These are phyloP conservation scores for Manacus vitellinus DNA, from an alignment of 2,113 vertebrate genomes.

Conservation along the genomic window DNA sequence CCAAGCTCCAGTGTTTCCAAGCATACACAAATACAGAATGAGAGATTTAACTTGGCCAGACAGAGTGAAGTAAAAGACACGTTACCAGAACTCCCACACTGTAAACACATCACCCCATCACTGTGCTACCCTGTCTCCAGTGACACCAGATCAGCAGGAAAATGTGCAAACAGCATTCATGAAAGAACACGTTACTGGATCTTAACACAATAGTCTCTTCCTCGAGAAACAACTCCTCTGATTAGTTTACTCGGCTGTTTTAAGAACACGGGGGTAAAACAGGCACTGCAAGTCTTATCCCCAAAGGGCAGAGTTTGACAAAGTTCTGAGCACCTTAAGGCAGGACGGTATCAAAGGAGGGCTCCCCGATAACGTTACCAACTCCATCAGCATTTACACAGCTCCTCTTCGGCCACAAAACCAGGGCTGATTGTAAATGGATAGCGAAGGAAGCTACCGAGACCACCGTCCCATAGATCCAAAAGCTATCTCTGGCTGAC, in stretches of 20 bases:
- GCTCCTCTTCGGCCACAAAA: neutral
- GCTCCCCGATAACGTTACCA: neutral
- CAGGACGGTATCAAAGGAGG: fast-evolving
- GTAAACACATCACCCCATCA: neutral
- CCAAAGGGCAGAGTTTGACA: neutral
- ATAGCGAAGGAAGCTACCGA: fast-evolving
- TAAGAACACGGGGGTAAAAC: neutral
- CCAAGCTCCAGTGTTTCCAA: neutral
- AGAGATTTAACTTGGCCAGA: neutral
- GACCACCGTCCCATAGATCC: neutral
- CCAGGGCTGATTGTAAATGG: fast-evolving
- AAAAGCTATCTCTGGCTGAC: neutral
- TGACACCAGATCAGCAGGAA: neutral
- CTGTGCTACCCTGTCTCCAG: fast-evolving
- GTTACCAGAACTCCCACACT: neutral
- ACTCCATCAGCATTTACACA: neutral
- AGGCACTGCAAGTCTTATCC: neutral
- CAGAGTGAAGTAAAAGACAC: neutral
- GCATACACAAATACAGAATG: neutral
- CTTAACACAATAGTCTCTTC: neutral
- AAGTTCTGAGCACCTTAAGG: neutral
- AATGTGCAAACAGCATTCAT: neutral
- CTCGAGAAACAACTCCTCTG: neutral
- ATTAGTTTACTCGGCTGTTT: neutral
- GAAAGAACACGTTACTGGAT: neutral